phyloP scores from a whole-genome alignment of 1,140 invertebrate genomes.

The Atta colombica region DNA sequence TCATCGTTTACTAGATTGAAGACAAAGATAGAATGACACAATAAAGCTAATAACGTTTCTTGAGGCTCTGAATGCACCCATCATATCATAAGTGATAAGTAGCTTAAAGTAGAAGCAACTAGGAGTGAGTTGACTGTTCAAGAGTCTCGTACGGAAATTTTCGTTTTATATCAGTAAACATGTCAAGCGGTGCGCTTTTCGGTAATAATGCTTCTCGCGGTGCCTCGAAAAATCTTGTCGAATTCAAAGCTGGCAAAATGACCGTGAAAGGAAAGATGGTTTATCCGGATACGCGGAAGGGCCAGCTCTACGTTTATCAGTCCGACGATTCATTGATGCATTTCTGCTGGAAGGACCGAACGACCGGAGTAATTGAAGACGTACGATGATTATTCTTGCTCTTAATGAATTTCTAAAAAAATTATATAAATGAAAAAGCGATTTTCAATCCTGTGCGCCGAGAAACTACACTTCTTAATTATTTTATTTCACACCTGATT shows the following conservation, averaged over 20 bases:
- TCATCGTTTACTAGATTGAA: too few species aligned
- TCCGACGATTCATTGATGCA: constrained; percentile 98
- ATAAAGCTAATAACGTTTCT: too few species aligned
- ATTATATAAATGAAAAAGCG: constrained; percentile 72
- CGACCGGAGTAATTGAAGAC: constrained; percentile 92
- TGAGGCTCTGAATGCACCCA: too few species aligned
- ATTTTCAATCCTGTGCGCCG: not conserved
- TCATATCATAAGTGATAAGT: too few species aligned
- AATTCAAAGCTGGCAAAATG: constrained; percentile 99
- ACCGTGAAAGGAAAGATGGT: constrained; percentile 97
- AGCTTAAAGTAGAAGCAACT: not conserved
- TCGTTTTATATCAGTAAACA: constrained; percentile 67
- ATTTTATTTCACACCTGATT: not conserved
- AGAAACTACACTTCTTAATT: constrained; percentile 6
- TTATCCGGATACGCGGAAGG: constrained; percentile 98
- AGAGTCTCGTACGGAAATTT: not conserved
- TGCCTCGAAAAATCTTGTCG: constrained; percentile 96
- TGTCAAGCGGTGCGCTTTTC: constrained; percentile 90
- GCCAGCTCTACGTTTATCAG: constrained; percentile 97
- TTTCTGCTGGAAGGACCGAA: constrained; percentile 99
- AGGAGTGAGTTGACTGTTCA: not conserved
- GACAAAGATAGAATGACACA: too few species aligned
- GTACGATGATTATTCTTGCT: constrained; percentile 84
- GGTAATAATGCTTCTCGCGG: constrained; percentile 90
- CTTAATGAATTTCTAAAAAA: constrained; percentile 16